Evolutionary conservation across 1,140 invertebrate species (phyloP).

Genomic region (Dreissena polymorpha): DNA sequence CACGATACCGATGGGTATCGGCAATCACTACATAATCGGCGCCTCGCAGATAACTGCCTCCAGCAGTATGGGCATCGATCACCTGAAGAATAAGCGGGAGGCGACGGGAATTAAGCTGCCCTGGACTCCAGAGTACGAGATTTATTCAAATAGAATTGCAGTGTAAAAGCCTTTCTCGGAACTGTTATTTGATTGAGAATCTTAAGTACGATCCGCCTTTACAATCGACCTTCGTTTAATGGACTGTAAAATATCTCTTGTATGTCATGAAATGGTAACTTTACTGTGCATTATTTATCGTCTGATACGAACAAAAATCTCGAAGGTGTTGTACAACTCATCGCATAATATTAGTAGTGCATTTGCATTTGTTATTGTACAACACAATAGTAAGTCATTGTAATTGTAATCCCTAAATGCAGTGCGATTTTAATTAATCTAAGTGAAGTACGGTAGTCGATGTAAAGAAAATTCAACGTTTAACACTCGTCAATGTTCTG

Average conservation of each 20-base stretch:
- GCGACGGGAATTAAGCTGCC: conserved; percentile 27
- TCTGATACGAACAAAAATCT: not conserved
- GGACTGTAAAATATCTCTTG: not conserved
- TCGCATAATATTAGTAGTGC: no score
- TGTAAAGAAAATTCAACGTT: not conserved
- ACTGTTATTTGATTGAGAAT: not conserved
- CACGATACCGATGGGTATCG: conserved; percentile 58
- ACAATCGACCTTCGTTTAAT: no score
- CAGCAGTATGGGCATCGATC: conserved; percentile 12
- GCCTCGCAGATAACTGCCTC: conserved; percentile 59
- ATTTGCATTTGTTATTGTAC: no score
- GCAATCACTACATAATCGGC: conserved; percentile 44
- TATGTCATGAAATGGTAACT: not conserved
- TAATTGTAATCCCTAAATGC: no score
- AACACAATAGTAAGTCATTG: no score
- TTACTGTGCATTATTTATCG: not conserved
- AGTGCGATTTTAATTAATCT: no score
- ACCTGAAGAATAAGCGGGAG: conserved; percentile 35
- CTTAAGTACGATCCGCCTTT: no score
- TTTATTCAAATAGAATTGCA: not conserved
- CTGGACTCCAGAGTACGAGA: conserved; percentile 37
- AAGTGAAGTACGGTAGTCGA: not conserved
- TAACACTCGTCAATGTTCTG: not conserved
- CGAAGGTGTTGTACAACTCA: no score
- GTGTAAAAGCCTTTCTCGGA: not conserved